Percentiles rank a stretch among this genome's conserved stretches.
Evolutionary conservation across 1,140 invertebrate genomes (phyloP).

Genomic region (Drosophila lowei): DNA sequence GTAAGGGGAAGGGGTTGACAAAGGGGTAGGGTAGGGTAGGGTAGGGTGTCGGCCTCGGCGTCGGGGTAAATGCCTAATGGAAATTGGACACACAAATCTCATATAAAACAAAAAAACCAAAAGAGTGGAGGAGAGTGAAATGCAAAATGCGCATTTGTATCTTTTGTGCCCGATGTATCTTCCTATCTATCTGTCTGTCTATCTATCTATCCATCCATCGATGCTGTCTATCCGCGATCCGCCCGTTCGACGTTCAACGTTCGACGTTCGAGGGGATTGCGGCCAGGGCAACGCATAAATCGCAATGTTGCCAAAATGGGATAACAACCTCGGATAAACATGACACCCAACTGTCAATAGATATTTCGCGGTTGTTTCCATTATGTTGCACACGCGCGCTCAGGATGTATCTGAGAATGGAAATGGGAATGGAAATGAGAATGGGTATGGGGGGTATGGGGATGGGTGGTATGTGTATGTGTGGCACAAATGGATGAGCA

Average conservation of each 20-base stretch:
- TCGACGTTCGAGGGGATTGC: constrained; percentile 3
- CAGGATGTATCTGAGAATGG: neutral
- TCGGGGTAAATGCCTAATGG: constrained; percentile 68
- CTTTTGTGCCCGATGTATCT: constrained; percentile 45
- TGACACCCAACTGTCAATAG: constrained; percentile 83
- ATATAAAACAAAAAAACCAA: constrained; percentile 64
- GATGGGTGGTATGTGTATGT: neutral
- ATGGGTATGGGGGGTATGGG: constrained; percentile 21
- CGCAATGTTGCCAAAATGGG: constrained; percentile 83
- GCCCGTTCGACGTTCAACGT: constrained; percentile 49
- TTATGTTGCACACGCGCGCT: constrained; percentile 72
- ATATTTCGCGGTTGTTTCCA: constrained; percentile 83
- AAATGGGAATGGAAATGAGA: constrained; percentile 9
- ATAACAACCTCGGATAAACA: constrained; percentile 83
- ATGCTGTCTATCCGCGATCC: constrained; percentile 28
- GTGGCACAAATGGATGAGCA: constrained; percentile 67
- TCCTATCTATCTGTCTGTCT: constrained; percentile 17
- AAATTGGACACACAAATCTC: constrained; percentile 82
- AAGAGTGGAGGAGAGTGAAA: constrained; percentile 16
- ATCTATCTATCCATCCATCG: constrained; percentile 3
- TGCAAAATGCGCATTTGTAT: constrained; percentile 76
- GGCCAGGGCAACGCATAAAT: constrained; percentile 70
- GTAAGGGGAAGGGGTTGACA: neutral
- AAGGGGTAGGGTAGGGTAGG: constrained; percentile 27
- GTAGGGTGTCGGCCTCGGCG: neutral